Evolutionary conservation across 2,797 vertebrate genomes (phyloP).

Genomic region (Natrix natrix): DNA sequence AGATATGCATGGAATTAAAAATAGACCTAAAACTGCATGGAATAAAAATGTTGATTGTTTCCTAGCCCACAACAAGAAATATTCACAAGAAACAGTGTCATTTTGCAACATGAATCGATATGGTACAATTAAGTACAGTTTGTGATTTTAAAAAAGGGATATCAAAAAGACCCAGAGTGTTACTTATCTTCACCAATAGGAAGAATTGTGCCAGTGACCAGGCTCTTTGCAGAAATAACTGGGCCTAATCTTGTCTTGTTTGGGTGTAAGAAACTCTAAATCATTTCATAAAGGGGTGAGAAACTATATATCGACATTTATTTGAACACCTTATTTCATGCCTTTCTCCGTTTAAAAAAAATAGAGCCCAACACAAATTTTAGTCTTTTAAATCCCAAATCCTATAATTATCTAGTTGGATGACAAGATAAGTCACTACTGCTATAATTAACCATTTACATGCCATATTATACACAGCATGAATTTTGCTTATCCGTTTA

Average conservation of each 20-base stretch:
- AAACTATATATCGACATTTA: not conserved
- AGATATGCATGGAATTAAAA: not conserved
- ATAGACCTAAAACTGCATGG: not conserved
- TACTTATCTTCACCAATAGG: not conserved
- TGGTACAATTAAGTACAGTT: not conserved
- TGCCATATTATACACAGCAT: not conserved
- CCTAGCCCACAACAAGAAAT: not conserved
- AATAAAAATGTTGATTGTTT: not conserved
- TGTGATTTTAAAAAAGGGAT: not conserved
- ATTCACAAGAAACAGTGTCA: not conserved
- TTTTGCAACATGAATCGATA: not conserved
- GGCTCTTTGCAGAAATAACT: not conserved
- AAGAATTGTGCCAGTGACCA: not conserved
- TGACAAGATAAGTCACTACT: not conserved
- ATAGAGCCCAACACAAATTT: not conserved
- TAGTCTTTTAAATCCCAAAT: not conserved
- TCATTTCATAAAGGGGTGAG: not conserved
- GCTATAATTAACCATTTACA: not conserved
- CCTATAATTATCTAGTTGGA: not conserved
- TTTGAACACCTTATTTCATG: not conserved
- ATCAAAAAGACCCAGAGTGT: not conserved
- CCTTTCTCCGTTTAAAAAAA: not conserved
- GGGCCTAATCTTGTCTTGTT: not conserved
- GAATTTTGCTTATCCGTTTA: not conserved
- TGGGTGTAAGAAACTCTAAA: not conserved